phyloP scores from a whole-genome alignment of 1,140 invertebrate species.

The Pogonomyrmex californicus region DNA sequence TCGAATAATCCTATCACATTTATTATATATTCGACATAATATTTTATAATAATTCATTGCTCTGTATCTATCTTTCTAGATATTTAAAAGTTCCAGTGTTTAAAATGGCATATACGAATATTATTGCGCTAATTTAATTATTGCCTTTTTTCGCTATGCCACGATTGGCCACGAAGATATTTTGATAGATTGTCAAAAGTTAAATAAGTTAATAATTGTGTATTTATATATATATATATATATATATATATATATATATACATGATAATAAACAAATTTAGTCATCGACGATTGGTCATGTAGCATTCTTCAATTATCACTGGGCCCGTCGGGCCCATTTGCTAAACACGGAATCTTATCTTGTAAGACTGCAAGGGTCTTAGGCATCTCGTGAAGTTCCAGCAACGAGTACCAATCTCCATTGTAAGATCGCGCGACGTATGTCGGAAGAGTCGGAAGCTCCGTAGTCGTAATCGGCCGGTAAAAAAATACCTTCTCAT shows the following conservation, averaged over 20 bases:
- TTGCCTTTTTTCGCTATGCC: too few species aligned
- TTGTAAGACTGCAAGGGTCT: background rate
- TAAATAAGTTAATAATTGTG: too few species aligned
- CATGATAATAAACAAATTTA: background rate
- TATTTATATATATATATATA: too few species aligned
- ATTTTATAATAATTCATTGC: conserved; percentile 7
- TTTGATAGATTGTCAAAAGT: too few species aligned
- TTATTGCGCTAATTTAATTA: background rate
- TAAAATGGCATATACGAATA: background rate
- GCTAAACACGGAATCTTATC: background rate
- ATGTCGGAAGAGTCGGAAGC: background rate
- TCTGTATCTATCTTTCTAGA: background rate
- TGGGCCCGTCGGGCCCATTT: background rate
- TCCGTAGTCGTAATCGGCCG: background rate
- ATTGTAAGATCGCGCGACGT: conserved; percentile 46
- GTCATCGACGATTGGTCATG: conserved; percentile 33
- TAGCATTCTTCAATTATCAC: background rate
- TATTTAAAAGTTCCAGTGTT: background rate
- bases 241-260: too few species aligned
- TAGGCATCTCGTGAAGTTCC: background rate
- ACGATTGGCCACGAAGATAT: too few species aligned
- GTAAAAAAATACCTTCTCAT: conserved; percentile 7
- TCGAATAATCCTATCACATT: background rate
- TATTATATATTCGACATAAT: background rate
- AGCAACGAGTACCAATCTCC: background rate